Percentiles rank a stretch among this genome's conserved stretches.
phyloP scores from a whole-genome alignment of 2,797 vertebrate species.

The Artibeus lituratus region DNA sequence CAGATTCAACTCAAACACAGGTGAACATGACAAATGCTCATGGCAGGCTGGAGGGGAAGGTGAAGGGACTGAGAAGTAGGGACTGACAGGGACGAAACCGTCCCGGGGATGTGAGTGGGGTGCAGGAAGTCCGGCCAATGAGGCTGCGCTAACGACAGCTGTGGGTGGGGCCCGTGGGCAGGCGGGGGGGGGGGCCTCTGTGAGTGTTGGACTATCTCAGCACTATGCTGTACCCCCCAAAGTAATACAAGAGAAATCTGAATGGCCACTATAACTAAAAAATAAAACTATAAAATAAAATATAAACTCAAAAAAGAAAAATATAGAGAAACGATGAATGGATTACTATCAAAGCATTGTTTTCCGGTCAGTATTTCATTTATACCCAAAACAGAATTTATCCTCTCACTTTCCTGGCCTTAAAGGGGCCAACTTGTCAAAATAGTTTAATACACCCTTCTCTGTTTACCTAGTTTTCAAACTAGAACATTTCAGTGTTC shows the following conservation, averaged over 20 bases:
- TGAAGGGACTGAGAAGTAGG: neutral
- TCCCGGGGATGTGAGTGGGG: neutral
- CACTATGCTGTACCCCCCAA: neutral
- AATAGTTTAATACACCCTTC: neutral
- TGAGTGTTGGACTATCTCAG: neutral
- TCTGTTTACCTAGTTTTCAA: neutral
- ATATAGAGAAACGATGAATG: neutral
- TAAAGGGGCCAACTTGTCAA: neutral
- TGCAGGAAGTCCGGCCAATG: no score
- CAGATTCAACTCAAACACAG: neutral
- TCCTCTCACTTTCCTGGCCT: neutral
- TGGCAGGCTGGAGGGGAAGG: neutral
- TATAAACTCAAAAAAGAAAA: neutral
- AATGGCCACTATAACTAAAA: no score
- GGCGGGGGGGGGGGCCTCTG: neutral
- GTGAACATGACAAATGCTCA: neutral
- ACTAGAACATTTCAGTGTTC: neutral
- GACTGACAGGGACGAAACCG: no score
- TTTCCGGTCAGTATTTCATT: neutral
- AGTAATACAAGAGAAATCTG: neutral
- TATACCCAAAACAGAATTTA: neutral
- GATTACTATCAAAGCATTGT: neutral
- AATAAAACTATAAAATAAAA: neutral
- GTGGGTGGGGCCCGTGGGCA: neutral
- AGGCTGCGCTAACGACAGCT: rapidly evolving